Conservation (phyloP, 2,888 invertebrate genomes). For the Tachystola acroxantha region DNA sequence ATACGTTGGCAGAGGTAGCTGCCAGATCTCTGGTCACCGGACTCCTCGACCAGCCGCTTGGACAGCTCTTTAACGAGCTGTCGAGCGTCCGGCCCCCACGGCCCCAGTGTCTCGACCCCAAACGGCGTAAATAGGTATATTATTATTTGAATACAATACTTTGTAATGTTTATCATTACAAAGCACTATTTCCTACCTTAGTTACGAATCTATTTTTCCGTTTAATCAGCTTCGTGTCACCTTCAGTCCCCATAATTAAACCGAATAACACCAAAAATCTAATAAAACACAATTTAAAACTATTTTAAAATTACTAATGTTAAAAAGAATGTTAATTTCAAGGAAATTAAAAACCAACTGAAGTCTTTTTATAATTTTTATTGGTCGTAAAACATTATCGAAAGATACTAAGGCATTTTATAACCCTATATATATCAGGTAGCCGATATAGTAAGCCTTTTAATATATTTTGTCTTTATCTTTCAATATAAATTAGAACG, state of each 20-base stretch:
- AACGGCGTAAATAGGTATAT: too few species aligned
- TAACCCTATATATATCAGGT: not conserved
- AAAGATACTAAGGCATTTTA: not conserved
- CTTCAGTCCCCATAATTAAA: conserved; percentile 1
- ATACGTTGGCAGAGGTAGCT: too few species aligned
- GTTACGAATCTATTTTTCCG: conserved; percentile 3
- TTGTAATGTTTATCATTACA: too few species aligned
- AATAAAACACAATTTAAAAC: not conserved
- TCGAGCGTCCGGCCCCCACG: too few species aligned
- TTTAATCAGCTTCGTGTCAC: not conserved
- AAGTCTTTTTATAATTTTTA: not conserved
- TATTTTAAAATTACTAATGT: too few species aligned
- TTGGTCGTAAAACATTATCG: not conserved
- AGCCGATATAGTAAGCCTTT: not conserved
- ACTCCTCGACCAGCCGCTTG: too few species aligned
- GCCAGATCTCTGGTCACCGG: too few species aligned
- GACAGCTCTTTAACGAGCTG: too few species aligned
- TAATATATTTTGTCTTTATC: not conserved
- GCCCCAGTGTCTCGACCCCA: too few species aligned
- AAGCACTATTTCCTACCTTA: conserved; percentile 1
- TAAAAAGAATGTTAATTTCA: not conserved
- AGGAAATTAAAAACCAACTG: not conserved
- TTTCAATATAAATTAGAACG: too few species aligned
- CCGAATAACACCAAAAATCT: too few species aligned
- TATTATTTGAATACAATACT: too few species aligned